A percentile compares a stretch with the other conserved stretches of the same genome.
phyloP scores from a whole-genome alignment of 2,113 vertebrate species.

The Takifugu bimaculatus region DNA sequence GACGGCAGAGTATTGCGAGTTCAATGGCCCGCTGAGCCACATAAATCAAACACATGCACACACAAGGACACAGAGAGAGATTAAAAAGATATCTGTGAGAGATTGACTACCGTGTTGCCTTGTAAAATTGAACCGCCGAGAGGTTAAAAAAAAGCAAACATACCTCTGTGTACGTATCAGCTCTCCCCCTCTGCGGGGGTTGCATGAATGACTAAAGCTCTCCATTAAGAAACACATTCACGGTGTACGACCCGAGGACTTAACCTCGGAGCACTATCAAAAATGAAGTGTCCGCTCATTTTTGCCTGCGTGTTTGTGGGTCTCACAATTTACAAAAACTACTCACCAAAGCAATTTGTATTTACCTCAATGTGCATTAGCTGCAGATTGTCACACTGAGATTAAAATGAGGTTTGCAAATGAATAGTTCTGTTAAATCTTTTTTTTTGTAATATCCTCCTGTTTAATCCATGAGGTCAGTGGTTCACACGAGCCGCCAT shows the following conservation, averaged over 20 bases:
- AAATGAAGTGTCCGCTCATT: slow-evolving; percentile 53
- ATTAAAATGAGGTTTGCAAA: slow-evolving; percentile 62
- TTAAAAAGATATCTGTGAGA: slow-evolving; percentile 68
- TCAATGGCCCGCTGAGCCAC: slow-evolving; percentile 45
- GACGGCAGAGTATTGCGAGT: slow-evolving; percentile 46
- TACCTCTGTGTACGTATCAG: slow-evolving; percentile 10
- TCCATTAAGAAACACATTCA: slow-evolving; percentile 43
- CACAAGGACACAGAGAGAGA: slow-evolving; percentile 64
- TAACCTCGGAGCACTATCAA: slow-evolving; percentile 54
- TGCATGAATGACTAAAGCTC: slow-evolving; percentile 52
- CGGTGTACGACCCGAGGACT: slow-evolving; percentile 37
- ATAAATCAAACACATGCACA: slow-evolving; percentile 66
- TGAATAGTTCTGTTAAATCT: slow-evolving; percentile 49
- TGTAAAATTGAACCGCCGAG: slow-evolving; percentile 55
- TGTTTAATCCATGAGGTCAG: slow-evolving; percentile 56
- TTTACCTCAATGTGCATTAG: slow-evolving; percentile 44
- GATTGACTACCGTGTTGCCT: slow-evolving; percentile 69
- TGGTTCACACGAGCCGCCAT: slow-evolving; percentile 13
- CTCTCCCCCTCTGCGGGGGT: slow-evolving; percentile 23
- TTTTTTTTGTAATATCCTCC: slow-evolving; percentile 42
- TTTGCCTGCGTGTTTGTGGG: slow-evolving; percentile 25
- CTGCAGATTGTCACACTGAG: slow-evolving; percentile 57
- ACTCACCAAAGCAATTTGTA: slow-evolving; percentile 56
- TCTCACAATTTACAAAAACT: slow-evolving; percentile 60
- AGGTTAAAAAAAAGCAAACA: slow-evolving; percentile 10